phyloP scores from a whole-genome alignment of 2,888 invertebrate species.

The Acanthococcus lagerstroemiae region DNA sequence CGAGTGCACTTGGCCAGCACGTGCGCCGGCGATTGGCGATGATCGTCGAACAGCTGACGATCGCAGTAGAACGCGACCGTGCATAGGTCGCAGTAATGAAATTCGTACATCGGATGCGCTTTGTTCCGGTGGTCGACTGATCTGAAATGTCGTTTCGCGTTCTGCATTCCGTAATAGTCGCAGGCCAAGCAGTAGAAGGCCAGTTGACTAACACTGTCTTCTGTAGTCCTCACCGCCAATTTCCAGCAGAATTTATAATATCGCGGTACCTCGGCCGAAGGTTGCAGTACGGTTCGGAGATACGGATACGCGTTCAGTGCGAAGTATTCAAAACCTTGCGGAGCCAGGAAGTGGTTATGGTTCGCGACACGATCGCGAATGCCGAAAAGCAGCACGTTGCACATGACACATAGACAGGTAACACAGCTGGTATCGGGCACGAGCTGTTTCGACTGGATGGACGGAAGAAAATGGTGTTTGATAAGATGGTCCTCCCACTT shows the following conservation, averaged over 20 bases:
- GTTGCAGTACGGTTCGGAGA: neutral
- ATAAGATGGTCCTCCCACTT: neutral
- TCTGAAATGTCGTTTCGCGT: neutral
- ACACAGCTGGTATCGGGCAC: neutral
- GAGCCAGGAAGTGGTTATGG: neutral
- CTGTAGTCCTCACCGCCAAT: no score
- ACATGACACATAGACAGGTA: neutral
- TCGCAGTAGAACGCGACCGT: neutral
- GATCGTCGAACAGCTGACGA: neutral
- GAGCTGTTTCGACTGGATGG: neutral
- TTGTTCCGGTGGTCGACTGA: neutral
- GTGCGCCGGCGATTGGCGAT: neutral
- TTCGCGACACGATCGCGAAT: neutral
- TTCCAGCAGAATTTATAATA: neutral
- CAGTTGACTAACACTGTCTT: neutral
- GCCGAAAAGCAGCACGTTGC: neutral
- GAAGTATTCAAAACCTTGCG: neutral
- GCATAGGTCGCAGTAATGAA: neutral
- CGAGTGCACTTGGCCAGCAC: neutral
- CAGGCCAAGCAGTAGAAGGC: neutral
- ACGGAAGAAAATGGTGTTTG: neutral
- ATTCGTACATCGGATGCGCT: neutral
- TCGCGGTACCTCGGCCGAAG: neutral
- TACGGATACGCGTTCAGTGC: neutral
- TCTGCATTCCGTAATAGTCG: neutral